phyloP scores from a whole-genome alignment of 1,140 invertebrate genomes.

The Macrobrachium nipponense region DNA sequence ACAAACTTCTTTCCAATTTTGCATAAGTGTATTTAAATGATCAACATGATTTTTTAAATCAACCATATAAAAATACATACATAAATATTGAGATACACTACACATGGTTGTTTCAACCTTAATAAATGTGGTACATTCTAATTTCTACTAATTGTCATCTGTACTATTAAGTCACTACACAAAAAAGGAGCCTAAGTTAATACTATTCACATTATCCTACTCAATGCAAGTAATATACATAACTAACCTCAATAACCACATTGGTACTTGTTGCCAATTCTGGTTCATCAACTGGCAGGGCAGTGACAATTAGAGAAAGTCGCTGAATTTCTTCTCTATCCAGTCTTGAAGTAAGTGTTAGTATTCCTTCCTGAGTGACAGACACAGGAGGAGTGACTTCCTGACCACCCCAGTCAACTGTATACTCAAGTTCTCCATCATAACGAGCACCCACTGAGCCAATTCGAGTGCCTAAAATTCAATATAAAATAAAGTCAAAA shows the following conservation, averaged over 20 bases:
- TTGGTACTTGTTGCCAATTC: conserved; percentile 78
- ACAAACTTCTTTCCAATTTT: conserved; percentile 66
- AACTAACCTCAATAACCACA: conserved; percentile 59
- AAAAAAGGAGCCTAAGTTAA: neutral
- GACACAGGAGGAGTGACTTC: conserved; percentile 88
- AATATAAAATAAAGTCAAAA: neutral
- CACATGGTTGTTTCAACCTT: no score
- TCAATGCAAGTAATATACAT: neutral
- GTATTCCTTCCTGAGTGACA: conserved; percentile 85
- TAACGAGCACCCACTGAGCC: conserved; percentile 59
- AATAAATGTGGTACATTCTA: no score
- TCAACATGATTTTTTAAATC: no score
- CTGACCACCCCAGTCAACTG: conserved; percentile 76
- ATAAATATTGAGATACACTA: no score
- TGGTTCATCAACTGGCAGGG: conserved; percentile 87
- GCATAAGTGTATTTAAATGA: neutral
- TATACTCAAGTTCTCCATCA: conserved; percentile 57
- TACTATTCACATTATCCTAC: neutral
- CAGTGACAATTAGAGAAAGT: conserved; percentile 89
- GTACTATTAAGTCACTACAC: no score
- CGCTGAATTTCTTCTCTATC: conserved; percentile 86
- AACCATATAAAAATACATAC: no score
- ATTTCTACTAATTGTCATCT: no score
- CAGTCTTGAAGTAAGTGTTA: conserved; percentile 86
- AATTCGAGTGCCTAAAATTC: conserved; percentile 50